Conservation (phyloP, 2,888 invertebrate genomes). For the Balanococcus diminutus region DNA sequence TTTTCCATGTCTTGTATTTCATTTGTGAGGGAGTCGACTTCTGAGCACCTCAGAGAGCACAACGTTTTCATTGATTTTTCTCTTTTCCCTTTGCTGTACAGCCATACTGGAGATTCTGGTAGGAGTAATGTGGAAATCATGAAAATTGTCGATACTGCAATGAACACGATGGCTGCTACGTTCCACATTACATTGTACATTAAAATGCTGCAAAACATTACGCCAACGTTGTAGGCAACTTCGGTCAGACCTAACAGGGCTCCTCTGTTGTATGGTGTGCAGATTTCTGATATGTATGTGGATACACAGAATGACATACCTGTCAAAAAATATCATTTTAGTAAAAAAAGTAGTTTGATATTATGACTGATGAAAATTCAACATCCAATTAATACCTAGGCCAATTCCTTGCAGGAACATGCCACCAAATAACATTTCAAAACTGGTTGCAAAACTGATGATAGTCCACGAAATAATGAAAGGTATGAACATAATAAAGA, state of each 20-base stretch:
- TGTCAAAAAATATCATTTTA: background rate
- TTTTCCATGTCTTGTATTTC: slow-evolving; percentile 36
- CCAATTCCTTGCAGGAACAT: background rate
- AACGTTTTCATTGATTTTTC: slow-evolving; percentile 10
- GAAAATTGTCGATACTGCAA: background rate
- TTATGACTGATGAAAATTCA: background rate
- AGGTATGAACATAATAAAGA: background rate
- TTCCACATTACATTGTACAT: slow-evolving; percentile 33
- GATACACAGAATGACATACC: slow-evolving; percentile 43
- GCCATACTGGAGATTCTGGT: slow-evolving; percentile 55
- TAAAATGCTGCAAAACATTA: slow-evolving; percentile 19
- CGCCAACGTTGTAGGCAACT: slow-evolving; percentile 35
- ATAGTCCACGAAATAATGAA: background rate
- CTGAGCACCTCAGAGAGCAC: background rate
- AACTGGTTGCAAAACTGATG: background rate
- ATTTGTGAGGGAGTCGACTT: background rate
- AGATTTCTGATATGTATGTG: slow-evolving; percentile 53
- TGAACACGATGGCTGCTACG: background rate
- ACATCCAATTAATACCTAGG: background rate
- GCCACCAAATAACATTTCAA: background rate
- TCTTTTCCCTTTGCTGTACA: background rate
- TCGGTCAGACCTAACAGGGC: background rate
- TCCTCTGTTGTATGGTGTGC: slow-evolving; percentile 36
- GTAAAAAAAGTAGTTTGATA: no score
- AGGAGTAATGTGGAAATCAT: slow-evolving; percentile 33